Conservation (phyloP, 1,140 invertebrate genomes). For the Semibalanus balanoides region DNA sequence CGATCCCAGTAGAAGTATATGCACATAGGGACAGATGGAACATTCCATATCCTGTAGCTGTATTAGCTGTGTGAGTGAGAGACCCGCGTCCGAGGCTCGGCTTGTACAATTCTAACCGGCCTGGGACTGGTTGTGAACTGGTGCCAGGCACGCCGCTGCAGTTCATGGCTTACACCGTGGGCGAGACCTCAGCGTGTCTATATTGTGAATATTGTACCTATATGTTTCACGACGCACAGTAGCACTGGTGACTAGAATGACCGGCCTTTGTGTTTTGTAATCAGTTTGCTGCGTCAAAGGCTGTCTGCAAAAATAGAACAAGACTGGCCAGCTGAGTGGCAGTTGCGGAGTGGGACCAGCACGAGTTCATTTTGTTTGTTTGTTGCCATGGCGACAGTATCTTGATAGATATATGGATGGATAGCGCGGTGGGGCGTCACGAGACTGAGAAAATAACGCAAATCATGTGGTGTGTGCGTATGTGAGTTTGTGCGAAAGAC, state of each 20-base stretch:
- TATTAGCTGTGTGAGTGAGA: not conserved
- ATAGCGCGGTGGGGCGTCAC: too few species aligned
- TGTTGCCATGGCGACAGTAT: not conserved
- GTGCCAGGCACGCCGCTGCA: too few species aligned
- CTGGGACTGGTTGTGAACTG: too few species aligned
- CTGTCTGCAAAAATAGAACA: not conserved
- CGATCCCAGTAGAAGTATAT: not conserved
- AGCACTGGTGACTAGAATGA: too few species aligned
- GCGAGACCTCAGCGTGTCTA: not conserved
- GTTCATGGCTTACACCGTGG: too few species aligned
- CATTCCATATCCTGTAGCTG: not conserved
- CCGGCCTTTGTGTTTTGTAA: too few species aligned
- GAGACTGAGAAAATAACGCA: not conserved
- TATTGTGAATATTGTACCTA: not conserved
- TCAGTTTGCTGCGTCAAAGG: not conserved
- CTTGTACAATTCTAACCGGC: not conserved
- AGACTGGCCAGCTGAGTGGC: not conserved
- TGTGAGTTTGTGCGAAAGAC: not conserved
- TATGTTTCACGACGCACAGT: not conserved
- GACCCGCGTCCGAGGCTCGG: too few species aligned
- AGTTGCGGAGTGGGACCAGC: not conserved
- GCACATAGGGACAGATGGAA: not conserved
- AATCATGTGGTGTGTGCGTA: not conserved
- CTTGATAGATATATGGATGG: not conserved
- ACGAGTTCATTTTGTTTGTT: not conserved